Percentiles rank a stretch among this genome's conserved stretches.
Conservation (phyloP, 2,797 vertebrate genomes). For the Enteromius anoplus region DNA sequence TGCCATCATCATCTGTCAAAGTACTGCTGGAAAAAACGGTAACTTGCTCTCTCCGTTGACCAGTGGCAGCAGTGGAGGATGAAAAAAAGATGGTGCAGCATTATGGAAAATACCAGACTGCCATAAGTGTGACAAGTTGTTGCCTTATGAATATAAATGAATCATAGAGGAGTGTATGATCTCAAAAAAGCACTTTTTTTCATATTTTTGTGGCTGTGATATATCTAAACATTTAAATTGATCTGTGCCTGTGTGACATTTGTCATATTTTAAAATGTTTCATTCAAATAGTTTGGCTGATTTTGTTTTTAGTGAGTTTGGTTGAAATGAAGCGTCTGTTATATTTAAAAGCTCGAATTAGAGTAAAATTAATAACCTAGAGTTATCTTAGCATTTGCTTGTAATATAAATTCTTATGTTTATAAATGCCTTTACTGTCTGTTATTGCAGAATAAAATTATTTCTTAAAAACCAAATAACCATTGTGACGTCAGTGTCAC, state of each 20-base stretch:
- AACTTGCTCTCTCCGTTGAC: conserved; percentile 32
- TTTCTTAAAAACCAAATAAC: neutral
- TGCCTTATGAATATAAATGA: conserved; percentile 23
- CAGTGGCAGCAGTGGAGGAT: conserved; percentile 26
- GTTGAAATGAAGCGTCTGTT: neutral
- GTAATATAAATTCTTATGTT: neutral
- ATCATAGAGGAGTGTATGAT: conserved; percentile 21
- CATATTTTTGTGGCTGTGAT: neutral
- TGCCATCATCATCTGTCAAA: conserved; percentile 54
- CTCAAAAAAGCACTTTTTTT: conserved; percentile 57
- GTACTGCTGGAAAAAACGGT: conserved; percentile 29
- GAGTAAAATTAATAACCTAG: neutral
- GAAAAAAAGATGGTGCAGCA: neutral
- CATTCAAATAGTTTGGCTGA: neutral
- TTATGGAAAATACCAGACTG: conserved; percentile 45
- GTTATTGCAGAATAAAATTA: neutral
- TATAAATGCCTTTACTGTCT: neutral
- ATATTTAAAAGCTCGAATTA: neutral
- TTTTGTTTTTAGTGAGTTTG: neutral
- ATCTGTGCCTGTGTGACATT: neutral
- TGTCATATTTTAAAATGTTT: neutral
- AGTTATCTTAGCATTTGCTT: neutral
- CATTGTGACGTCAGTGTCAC: too few relatives aligned
- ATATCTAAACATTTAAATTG: neutral
- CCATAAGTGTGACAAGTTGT: conserved; percentile 33